phyloP scores from a whole-genome alignment of 1,140 invertebrate genomes.

The Drosophila neocordata region DNA sequence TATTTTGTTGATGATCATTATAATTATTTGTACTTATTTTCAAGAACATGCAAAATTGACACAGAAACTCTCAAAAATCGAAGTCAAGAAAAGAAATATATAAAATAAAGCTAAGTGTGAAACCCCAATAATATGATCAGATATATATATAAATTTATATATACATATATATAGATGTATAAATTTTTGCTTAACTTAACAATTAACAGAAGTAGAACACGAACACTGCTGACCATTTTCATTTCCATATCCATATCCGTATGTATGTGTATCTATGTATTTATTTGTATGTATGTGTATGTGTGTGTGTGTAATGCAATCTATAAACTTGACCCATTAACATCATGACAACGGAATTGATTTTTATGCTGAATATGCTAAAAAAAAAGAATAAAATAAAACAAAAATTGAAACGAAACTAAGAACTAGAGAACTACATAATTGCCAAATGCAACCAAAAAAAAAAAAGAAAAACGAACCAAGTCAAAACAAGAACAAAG shows the following conservation, averaged over 20 bases:
- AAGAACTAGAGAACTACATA: conserved; percentile 47
- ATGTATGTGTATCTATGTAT: conserved; percentile 44
- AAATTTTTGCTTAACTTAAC: conserved; percentile 11
- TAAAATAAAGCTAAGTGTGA: not conserved
- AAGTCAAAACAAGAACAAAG: too few relatives aligned
- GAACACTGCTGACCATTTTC: conserved; percentile 12
- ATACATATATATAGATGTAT: conserved; percentile 1
- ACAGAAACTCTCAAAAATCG: conserved; percentile 23
- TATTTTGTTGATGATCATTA: not conserved
- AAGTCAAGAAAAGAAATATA: not conserved
- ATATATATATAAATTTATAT: conserved; percentile 4
- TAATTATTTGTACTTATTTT: conserved; percentile 8
- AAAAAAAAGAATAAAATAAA: conserved; percentile 18
- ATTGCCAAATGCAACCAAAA: conserved; percentile 13
- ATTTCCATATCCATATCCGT: conserved; percentile 32
- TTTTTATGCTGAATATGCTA: conserved; percentile 57
- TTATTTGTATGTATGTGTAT: conserved; percentile 41
- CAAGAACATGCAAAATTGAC: conserved; percentile 27
- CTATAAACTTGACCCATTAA: conserved; percentile 80
- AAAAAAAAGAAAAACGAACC: not conserved
- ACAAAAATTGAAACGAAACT: conserved; percentile 14
- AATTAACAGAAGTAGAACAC: conserved; percentile 19
- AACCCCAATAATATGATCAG: conserved; percentile 11
- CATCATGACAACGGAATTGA: conserved; percentile 52
- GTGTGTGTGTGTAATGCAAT: conserved; percentile 66